Percentiles rank a stretch among this genome's conserved stretches.
Conservation (phyloP, 2,113 vertebrate genomes). For the Phylloscopus whistleri region DNA sequence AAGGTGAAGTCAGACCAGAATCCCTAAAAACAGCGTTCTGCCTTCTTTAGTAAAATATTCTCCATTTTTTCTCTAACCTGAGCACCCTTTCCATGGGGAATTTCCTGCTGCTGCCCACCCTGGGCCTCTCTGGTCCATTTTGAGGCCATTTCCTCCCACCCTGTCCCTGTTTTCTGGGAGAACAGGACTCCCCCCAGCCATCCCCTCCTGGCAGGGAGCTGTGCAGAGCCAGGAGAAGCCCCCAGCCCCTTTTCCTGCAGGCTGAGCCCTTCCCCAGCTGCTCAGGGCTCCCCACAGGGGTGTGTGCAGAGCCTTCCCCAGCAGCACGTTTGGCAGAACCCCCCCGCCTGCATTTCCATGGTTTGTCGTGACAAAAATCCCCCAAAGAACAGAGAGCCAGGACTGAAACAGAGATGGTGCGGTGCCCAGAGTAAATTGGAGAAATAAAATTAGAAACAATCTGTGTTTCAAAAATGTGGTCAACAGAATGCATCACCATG, state of each 20-base stretch:
- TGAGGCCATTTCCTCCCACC: not conserved
- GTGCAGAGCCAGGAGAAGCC: not conserved
- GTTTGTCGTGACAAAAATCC: not conserved
- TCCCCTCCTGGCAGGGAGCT: not conserved
- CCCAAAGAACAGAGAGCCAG: not conserved
- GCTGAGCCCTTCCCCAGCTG: not conserved
- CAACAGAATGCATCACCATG: conserved; percentile 56
- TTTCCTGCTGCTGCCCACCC: accelerated
- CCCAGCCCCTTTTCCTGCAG: not conserved
- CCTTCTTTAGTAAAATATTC: too few relatives aligned
- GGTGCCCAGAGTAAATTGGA: conserved; percentile 1
- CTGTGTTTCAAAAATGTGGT: conserved; percentile 47
- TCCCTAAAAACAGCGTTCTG: too few relatives aligned
- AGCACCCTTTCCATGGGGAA: too few relatives aligned
- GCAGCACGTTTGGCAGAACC: not conserved
- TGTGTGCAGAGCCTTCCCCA: not conserved
- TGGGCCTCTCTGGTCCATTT: too few relatives aligned
- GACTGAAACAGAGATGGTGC: not conserved
- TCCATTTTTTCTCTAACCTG: too few relatives aligned
- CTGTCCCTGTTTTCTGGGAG: not conserved
- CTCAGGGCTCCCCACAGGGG: accelerated
- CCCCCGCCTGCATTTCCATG: accelerated
- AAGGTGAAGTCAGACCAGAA: too few relatives aligned
- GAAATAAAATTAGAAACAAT: conserved; percentile 50
- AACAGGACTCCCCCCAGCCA: not conserved